A percentile compares a stretch with the other conserved stretches of the same genome.
phyloP scores from a whole-genome alignment of 2,797 vertebrate species.

The Schizopygopsis malacanthus region DNA sequence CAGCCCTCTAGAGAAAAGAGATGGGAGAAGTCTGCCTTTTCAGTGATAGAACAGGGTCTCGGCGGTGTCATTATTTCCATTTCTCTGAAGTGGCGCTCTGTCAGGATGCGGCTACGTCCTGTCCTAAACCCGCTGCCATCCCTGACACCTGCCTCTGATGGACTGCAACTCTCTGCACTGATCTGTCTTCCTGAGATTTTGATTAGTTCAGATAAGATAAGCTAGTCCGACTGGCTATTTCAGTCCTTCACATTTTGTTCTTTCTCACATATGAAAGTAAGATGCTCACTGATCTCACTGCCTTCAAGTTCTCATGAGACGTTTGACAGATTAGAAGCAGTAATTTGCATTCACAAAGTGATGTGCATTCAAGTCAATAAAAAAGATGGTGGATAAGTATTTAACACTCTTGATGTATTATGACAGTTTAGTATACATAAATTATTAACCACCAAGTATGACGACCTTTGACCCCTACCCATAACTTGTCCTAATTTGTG shows the following conservation, averaged over 20 bases:
- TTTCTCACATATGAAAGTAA: conserved; percentile 20
- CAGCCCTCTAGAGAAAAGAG: conserved; percentile 29
- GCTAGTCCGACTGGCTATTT: not conserved
- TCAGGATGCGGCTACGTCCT: conserved; percentile 66
- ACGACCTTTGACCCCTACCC: not conserved
- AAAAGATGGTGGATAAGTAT: not conserved
- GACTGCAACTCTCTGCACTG: not conserved
- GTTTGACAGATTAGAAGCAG: not conserved
- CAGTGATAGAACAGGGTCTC: conserved; percentile 50
- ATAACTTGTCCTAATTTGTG: not conserved
- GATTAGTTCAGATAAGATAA: conserved; percentile 45
- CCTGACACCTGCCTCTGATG: conserved; percentile 28
- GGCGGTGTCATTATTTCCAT: conserved; percentile 69
- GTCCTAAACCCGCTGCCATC: conserved; percentile 46
- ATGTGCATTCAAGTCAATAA: not conserved
- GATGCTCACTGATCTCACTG: not conserved
- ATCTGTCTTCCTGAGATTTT: not conserved
- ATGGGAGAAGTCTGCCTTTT: not conserved
- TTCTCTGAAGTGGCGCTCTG: conserved; percentile 64
- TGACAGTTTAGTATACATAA: not conserved
- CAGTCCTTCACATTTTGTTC: not conserved
- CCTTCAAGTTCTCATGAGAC: not conserved
- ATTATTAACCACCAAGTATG: not conserved
- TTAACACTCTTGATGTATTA: not conserved
- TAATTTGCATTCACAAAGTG: not conserved